Evolutionary conservation across 2,113 vertebrate species (phyloP).

Genomic region (Prunella fulvescens): DNA sequence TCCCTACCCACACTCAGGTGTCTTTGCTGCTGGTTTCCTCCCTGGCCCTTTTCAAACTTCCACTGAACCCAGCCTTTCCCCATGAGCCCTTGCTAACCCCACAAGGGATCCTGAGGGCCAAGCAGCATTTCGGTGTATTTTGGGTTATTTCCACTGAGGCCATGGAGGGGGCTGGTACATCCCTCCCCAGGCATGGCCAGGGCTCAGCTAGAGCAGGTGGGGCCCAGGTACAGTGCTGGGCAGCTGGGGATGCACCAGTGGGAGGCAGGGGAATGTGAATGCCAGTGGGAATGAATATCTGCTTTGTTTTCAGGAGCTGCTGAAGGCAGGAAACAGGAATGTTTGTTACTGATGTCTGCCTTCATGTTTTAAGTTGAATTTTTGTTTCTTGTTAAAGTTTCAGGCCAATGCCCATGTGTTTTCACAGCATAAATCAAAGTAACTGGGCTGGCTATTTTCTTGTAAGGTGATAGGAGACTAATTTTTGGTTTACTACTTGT

Average conservation of each 20-base stretch:
- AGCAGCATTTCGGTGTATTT: accelerated
- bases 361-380: neutral
- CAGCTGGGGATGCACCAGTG: accelerated
- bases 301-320: neutral
- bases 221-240: neutral
- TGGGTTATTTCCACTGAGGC: neutral
- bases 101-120: neutral
- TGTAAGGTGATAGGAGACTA: neutral
- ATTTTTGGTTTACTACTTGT: neutral
- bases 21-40: accelerated
- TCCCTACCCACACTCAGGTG: accelerated
- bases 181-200: accelerated
- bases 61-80: neutral
- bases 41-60: neutral
- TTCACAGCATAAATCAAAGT: neutral
- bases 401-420: neutral
- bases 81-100: accelerated
- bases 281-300: neutral
- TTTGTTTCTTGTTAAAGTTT: neutral
- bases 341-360: neutral
- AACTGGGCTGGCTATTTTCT: neutral
- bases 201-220: neutral
- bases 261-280: neutral
- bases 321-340: neutral
- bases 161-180: accelerated